Conservation (phyloP, 2,113 vertebrate genomes). For the Indicator maculatus region DNA sequence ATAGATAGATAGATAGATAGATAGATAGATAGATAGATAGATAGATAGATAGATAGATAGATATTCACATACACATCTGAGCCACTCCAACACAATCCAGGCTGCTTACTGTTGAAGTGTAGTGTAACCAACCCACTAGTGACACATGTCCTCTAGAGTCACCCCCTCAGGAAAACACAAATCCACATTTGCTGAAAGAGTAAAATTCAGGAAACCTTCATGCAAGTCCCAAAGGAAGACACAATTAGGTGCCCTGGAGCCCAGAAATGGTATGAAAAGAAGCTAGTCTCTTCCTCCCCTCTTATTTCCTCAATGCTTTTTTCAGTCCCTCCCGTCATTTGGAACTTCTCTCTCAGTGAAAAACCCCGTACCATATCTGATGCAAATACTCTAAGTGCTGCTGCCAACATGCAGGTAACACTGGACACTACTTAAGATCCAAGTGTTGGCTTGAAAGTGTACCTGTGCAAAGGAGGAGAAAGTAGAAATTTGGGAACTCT, state of each 20-base stretch:
- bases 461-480: neutral
- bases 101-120: neutral
- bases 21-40: too few species aligned
- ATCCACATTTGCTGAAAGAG: neutral
- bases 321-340: neutral
- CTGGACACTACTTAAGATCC: neutral
- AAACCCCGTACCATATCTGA: neutral
- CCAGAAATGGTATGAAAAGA: accelerated
- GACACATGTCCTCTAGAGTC: neutral
- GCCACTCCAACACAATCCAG: neutral
- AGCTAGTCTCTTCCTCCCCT: neutral
- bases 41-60: neutral
- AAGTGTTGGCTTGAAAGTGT: neutral
- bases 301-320: neutral
- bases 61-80: neutral
- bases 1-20: neutral
- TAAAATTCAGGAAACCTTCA: neutral
- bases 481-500: neutral
- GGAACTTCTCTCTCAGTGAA: neutral
- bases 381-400: accelerated
- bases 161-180: neutral
- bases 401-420: neutral
- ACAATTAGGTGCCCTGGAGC: neutral
- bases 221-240: neutral
- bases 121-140: neutral